Evolutionary conservation across 2,888 invertebrate genomes (phyloP).

Genomic region (Tigriopus californicus): DNA sequence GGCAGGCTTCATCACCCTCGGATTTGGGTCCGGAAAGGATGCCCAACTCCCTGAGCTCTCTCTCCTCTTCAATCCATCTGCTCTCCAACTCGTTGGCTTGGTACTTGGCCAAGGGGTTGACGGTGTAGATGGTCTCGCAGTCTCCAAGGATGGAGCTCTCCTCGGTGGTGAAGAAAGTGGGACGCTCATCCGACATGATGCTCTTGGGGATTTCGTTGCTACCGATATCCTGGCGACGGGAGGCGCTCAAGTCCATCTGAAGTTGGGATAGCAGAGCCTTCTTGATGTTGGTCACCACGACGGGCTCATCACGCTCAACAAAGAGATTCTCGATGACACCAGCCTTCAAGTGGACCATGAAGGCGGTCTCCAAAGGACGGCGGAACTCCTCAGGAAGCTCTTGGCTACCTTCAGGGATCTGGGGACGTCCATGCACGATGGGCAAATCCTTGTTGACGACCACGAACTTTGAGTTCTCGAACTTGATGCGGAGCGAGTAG

Average conservation of each 20-base stretch:
- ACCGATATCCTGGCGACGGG: neutral
- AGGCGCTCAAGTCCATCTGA: conserved; percentile 23
- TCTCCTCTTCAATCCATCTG: neutral
- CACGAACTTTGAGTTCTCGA: conserved; percentile 9
- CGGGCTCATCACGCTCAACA: conserved; percentile 23
- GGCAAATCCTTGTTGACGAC: conserved; percentile 5
- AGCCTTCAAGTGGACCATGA: conserved; percentile 11
- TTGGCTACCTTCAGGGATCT: neutral
- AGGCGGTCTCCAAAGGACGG: neutral
- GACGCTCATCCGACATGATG: conserved; percentile 13
- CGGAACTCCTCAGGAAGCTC: conserved; percentile 5
- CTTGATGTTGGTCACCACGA: conserved; percentile 29
- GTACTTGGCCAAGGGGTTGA: conserved; percentile 19
- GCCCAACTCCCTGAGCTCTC: neutral
- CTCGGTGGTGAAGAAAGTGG: conserved; percentile 21
- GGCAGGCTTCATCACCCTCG: conserved; percentile 12
- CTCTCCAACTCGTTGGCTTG: conserved; percentile 7
- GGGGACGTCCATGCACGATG: neutral
- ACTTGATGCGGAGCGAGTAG: conserved; percentile 11
- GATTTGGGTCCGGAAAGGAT: neutral
- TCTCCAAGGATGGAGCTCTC: conserved; percentile 25
- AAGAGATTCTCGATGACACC: conserved; percentile 11
- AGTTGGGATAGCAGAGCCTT: conserved; percentile 25
- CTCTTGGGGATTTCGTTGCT: neutral
- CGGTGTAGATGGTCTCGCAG: conserved; percentile 24